These are phyloP conservation scores for Clinocottus analis DNA, from an alignment of 2,113 vertebrate species.

Conservation along the genomic window DNA sequence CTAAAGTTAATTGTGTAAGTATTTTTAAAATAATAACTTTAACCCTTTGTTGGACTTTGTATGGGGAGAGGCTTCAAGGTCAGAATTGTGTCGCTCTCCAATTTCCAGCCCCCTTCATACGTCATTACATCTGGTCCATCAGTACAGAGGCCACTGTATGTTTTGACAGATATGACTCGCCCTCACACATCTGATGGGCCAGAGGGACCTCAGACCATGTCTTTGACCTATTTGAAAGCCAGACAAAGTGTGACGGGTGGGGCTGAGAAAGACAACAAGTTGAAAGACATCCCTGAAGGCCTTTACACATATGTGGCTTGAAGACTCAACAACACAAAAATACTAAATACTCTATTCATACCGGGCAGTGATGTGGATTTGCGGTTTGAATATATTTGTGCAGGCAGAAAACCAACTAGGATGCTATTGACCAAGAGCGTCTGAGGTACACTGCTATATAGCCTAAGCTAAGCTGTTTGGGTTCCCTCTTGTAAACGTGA, in stretches of 20 bases:
- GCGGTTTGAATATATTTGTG: background rate
- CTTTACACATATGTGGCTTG: background rate
- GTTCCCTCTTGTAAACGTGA: no score
- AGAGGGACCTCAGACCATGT: constrained; percentile 7
- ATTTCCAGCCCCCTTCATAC: constrained; percentile 11
- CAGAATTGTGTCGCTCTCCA: background rate
- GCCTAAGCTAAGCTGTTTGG: background rate
- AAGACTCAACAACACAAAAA: background rate
- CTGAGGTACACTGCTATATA: background rate
- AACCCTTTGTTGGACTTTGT: background rate
- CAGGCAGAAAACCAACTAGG: background rate
- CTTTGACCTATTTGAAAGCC: background rate
- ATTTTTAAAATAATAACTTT: background rate
- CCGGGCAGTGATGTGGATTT: background rate
- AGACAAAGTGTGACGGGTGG: background rate
- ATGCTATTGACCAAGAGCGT: background rate
- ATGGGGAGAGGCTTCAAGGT: constrained; percentile 15
- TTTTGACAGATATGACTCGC: constrained; percentile 13
- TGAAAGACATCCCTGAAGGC: background rate
- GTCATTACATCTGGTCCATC: constrained; percentile 23
- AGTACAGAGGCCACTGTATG: background rate
- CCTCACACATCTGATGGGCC: constrained; percentile 15
- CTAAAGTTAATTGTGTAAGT: background rate
- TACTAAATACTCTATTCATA: background rate
- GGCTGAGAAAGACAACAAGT: constrained; percentile 5